phyloP scores from a whole-genome alignment of 2,888 invertebrate genomes.

The Himalopsyche kuldschensis region DNA sequence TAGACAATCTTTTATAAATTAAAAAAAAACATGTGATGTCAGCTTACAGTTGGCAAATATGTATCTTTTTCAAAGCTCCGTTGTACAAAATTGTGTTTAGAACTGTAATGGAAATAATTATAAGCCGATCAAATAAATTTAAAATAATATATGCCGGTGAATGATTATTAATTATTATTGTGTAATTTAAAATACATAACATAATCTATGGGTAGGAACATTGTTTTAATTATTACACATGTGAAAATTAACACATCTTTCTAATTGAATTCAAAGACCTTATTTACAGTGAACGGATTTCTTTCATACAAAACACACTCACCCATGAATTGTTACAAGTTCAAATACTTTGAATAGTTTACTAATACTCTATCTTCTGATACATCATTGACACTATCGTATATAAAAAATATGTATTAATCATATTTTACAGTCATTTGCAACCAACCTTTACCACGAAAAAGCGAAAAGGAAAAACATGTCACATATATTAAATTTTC shows the following conservation, averaged over 20 bases:
- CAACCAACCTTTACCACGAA: constrained; percentile 1
- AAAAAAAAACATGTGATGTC: no score
- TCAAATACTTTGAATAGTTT: not conserved
- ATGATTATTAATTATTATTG: not conserved
- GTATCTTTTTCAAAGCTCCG: no score
- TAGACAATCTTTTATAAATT: no score
- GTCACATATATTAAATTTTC: not conserved
- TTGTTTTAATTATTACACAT: not conserved
- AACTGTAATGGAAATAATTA: no score
- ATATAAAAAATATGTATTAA: constrained; percentile 27
- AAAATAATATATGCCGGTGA: no score
- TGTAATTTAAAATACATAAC: not conserved
- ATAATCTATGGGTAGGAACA: not conserved
- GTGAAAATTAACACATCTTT: not conserved
- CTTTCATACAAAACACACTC: not conserved
- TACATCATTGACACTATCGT: constrained; percentile 1
- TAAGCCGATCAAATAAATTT: no score
- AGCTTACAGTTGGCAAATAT: no score
- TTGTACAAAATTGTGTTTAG: no score
- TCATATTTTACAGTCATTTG: constrained; percentile 24
- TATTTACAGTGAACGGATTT: not conserved
- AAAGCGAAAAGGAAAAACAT: not conserved
- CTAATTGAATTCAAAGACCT: not conserved
- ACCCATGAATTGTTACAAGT: not conserved
- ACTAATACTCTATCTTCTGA: constrained; percentile 10